These are phyloP conservation scores for Sander vitreus DNA, from an alignment of 2,113 vertebrate species.

Conservation along the genomic window DNA sequence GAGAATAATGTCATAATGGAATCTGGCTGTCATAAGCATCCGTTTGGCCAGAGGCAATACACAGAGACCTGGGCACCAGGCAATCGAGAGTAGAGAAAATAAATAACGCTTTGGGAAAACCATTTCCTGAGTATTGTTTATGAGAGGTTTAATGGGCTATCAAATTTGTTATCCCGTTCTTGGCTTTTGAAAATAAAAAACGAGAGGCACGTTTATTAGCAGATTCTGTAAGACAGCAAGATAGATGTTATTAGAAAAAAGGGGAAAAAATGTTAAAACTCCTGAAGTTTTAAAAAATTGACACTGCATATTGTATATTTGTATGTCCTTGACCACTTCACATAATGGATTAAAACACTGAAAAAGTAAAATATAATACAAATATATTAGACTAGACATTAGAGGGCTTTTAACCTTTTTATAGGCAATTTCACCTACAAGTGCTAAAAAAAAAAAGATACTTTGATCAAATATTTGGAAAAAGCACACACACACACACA, in stretches of 20 bases:
- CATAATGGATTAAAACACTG: background rate
- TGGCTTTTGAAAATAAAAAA: conserved; percentile 68
- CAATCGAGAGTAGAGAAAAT: conserved; percentile 56
- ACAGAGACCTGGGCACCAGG: conserved; percentile 53
- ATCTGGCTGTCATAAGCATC: conserved; percentile 68
- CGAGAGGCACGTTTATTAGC: conserved; percentile 43
- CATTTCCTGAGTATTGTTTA: conserved; percentile 74
- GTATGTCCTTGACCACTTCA: conserved; percentile 11
- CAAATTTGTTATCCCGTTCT: conserved; percentile 66
- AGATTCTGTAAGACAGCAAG: conserved; percentile 31
- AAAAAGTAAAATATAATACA: background rate
- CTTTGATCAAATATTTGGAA: conserved; percentile 7
- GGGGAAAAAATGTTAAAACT: background rate
- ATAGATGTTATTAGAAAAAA: conserved; percentile 31
- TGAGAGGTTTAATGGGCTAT: conserved; percentile 77
- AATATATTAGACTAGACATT: background rate
- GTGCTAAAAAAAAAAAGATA: background rate
- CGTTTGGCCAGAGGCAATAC: conserved; percentile 67
- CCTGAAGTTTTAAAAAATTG: background rate
- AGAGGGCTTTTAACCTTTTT: background rate
- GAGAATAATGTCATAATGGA: conserved; percentile 78
- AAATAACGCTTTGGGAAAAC: conserved; percentile 60
- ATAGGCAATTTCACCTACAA: background rate
- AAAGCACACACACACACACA: conserved; percentile 21
- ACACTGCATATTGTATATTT: conserved; percentile 6